These are phyloP conservation scores for Spilosoma lubricipeda DNA, from an alignment of 2,888 invertebrate species.

Conservation along the genomic window DNA sequence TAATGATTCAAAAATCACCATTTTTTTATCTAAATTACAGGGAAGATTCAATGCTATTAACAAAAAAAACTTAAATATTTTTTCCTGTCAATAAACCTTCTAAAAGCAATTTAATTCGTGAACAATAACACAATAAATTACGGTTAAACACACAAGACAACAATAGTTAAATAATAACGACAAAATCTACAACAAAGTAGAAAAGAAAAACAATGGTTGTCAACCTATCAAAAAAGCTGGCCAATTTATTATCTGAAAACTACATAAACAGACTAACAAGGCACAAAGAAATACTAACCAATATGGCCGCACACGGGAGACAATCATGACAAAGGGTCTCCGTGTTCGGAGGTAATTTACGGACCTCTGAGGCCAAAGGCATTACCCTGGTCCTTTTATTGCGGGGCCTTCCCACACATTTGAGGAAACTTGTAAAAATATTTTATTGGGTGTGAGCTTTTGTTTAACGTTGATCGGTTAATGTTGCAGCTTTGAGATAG, in stretches of 20 bases:
- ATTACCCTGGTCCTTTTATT: constrained; percentile 53
- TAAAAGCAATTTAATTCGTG: neutral
- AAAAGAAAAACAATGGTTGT: neutral
- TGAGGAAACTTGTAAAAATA: constrained; percentile 60
- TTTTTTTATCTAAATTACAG: no score
- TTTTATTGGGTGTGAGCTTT: constrained; percentile 54
- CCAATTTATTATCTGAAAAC: constrained; percentile 45
- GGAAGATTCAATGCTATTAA: no score
- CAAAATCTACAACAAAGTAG: neutral
- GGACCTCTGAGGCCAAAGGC: constrained; percentile 51
- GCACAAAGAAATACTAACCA: constrained; percentile 45
- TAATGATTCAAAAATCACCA: no score
- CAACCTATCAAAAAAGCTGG: constrained; percentile 7
- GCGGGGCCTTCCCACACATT: constrained; percentile 50
- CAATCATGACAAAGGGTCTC: constrained; percentile 60
- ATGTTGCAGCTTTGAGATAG: neutral
- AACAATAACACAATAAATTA: neutral
- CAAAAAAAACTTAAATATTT: no score
- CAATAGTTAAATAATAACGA: neutral
- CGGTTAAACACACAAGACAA: neutral
- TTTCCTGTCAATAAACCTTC: no score
- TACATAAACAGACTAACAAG: constrained; percentile 40
- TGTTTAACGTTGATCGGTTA: constrained; percentile 12
- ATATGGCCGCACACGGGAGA: constrained; percentile 46
- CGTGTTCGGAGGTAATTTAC: constrained; percentile 63